Evolutionary conservation across 2,113 vertebrate genomes (phyloP), one percentile per base, ranked within the genome.

Genomic region (Tychaedon coryphoeus): DNA sequence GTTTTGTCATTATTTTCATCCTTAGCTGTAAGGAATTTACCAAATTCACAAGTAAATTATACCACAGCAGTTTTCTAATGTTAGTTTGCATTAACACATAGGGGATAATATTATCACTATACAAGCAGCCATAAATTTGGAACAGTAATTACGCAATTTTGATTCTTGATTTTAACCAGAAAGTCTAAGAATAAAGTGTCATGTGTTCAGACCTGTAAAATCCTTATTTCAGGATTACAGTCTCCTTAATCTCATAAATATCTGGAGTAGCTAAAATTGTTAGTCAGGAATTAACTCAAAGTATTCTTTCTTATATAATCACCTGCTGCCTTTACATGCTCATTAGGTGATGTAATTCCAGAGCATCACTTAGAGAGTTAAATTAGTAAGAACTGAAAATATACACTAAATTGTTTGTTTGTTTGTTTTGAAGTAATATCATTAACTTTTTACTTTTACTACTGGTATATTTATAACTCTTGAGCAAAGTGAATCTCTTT

Each of bases 81-180:
- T 76, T 86, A 58, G 76, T 70, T 94, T 86, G 73, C 66, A 51
- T 93, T 85, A 88, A 40, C 69, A 77, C 72, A 7, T 43, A 47
- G 69, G 72, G 92, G 74, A 50, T 47, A 73, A 29, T 86, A 57
- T 93, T 78, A 56, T 94, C 88, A 54, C 92, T 82, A 6, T 76
- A 51, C 48, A 92, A 91, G 61, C 74, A 93, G 75, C 45, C 67
- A 31, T 88, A 93, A 74, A 86, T 96, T 84, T 88, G 67, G 76
- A 90, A 75, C 75, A 89, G 88, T 90, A 93, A 92, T 92, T 95
- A 91, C 48, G 57, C 56, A 95, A 18, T 92, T 97, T 96, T 66
- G 47, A 75, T 94, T 83, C 77, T 90, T 90, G n/a, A 28, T 87
- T 90, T 88, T 88, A 90, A 90, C 50, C 69, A 86, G 67, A 77